Evolutionary conservation across 2,888 invertebrate genomes (phyloP).

Genomic region (Eilema sororculum): DNA sequence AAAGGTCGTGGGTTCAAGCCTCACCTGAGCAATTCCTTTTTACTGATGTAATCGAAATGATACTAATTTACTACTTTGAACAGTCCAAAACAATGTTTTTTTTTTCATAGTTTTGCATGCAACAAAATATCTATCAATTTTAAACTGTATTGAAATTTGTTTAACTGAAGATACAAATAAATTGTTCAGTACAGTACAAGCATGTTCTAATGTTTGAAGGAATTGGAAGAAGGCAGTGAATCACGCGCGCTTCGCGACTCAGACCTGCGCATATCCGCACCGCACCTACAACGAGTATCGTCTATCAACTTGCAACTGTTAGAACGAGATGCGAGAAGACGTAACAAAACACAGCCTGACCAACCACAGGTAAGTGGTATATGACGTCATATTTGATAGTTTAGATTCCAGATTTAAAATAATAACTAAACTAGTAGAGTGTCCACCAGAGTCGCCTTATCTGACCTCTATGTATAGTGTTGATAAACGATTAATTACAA

Average conservation of each 20-base stretch:
- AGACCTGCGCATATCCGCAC: slow-evolving; percentile 91
- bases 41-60: too few relatives aligned
- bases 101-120: too few relatives aligned
- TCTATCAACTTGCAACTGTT: slow-evolving; percentile 94
- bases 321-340: slow-evolving; percentile 90
- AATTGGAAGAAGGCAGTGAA: slow-evolving; percentile 90
- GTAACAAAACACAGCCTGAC: slow-evolving; percentile 86
- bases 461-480: too few relatives aligned
- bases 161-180: background rate
- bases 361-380: slow-evolving; percentile 76
- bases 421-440: too few relatives aligned
- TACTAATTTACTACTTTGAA: too few relatives aligned
- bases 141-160: too few relatives aligned
- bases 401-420: background rate
- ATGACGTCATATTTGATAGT: background rate
- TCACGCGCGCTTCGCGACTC: slow-evolving; percentile 91
- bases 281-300: slow-evolving; percentile 93
- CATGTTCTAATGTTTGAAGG: slow-evolving; percentile 66
- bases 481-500: too few relatives aligned
- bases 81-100: too few relatives aligned
- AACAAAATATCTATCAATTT: too few relatives aligned
- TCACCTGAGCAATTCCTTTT: too few relatives aligned
- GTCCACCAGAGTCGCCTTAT: too few relatives aligned
- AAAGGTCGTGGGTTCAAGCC: too few relatives aligned
- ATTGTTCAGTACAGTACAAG: background rate